Base-by-base conservation (phyloP, 2,113 vertebrate genomes). In the Pheucticus melanocephalus region DNA sequence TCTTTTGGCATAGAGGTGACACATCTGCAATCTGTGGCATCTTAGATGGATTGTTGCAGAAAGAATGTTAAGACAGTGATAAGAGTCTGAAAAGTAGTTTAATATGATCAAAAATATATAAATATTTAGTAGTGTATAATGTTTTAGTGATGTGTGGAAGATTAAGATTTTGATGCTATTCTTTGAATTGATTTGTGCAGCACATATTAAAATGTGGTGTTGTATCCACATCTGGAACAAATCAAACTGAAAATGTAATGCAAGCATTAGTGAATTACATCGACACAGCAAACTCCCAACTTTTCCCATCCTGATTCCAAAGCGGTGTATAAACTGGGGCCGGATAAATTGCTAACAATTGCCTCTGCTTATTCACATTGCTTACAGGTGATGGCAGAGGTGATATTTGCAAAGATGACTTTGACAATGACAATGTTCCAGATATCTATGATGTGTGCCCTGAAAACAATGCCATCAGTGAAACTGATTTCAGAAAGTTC, bases 401-500 rank as follows among this genome's bases (percentile, higher is more conserved):
- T 23, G 99, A 99, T 42, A 98, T 98, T 69, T 99, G 99, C 97
- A 99, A 99, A 96, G 99, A 99, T 14, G 99, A 99, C 88, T 99
- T 99, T 96, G 99, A 99, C 97, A 99, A 99, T 4, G 99, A 99
- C 97, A 99, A 22, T 4, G 96, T 99, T 86, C 99, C 99, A 0
- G 99, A 99, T 95, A 99, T 99, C 71, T 97, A 98, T 18, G 99
- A 99, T 24, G 99, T 99, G 44, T 99, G 99, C 50, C 99, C 99
- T 5, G 99, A 99, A 95, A 99, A 99, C 96, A 98, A 94, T 24
- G 99, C 98, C 79, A 99, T 99, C 94, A 99, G 98, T 42, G 98
- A 98, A 94, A 99, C 99, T 1, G 99, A 99, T 97, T 99, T 99
- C 96, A 98, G 99, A 73, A 99, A 99, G 97, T 99, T 99, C 97